Percentiles rank a stretch among this genome's conserved stretches.
Conservation (phyloP, 2,888 invertebrate species). For the Leucophora obtusa region DNA sequence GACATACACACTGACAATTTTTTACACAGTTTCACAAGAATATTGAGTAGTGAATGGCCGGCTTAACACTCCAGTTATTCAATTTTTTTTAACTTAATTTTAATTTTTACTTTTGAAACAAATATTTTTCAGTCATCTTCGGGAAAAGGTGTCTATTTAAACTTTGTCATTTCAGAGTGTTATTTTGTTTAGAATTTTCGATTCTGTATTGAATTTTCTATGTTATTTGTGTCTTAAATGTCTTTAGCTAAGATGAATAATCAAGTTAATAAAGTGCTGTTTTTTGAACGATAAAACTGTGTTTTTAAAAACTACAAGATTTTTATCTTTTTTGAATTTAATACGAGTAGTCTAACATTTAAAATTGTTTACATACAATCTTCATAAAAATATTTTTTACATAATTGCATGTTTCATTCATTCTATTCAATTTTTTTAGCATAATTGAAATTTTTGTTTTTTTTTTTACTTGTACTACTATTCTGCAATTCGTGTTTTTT, state of each 20-base stretch:
- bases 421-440: conserved; percentile 12
- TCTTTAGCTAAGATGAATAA: neutral
- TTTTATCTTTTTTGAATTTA: neutral
- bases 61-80: no score
- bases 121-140: neutral
- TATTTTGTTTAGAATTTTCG: neutral
- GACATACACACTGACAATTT: no score
- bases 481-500: conserved; percentile 5
- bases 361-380: neutral
- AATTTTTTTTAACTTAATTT: no score
- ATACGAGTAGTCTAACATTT: no score
- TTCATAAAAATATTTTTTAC: neutral
- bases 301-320: neutral
- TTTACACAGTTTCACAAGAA: no score
- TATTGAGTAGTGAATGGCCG: no score
- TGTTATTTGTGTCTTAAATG: conserved; percentile 2
- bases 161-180: conserved; percentile 24
- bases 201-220: neutral
- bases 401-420: conserved; percentile 18
- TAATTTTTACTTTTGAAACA: no score
- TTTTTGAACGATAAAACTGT: conserved; percentile 7
- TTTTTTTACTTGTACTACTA: neutral
- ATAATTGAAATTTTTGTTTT: conserved; percentile 22
- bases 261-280: conserved; percentile 19
- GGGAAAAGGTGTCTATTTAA: conserved; percentile 10